Evolutionary conservation across 2,113 vertebrate genomes (phyloP).

Genomic region (Tauraco erythrolophus): DNA sequence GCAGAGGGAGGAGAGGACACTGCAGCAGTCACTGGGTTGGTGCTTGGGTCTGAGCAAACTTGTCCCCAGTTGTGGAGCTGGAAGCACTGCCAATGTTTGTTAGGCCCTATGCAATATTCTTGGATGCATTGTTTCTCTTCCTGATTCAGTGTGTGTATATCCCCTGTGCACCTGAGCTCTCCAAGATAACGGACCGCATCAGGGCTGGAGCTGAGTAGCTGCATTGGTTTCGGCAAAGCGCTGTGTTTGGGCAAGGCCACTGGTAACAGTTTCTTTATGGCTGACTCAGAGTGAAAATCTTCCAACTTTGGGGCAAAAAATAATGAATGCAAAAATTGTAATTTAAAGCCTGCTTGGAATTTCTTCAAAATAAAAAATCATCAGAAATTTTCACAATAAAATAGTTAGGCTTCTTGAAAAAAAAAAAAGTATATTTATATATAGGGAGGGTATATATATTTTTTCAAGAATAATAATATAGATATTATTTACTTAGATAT

Average conservation of each 20-base stretch:
- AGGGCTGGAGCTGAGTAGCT: neutral
- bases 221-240: neutral
- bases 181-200: accelerated
- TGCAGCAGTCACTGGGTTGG: neutral
- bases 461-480: neutral
- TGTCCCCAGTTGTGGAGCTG: neutral
- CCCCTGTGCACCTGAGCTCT: neutral
- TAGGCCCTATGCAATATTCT: neutral
- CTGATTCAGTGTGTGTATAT: neutral
- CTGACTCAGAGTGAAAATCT: neutral
- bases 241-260: neutral
- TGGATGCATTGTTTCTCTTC: neutral
- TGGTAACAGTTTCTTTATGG: neutral
- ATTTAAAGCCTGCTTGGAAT: neutral
- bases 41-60: neutral
- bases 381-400: neutral
- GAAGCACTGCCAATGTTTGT: neutral
- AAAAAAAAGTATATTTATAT: neutral
- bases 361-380: neutral
- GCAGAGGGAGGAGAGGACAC: accelerated
- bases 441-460: neutral
- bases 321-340: neutral
- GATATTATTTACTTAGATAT: neutral
- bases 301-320: neutral
- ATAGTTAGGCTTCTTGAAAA: neutral